Base-by-base conservation (phyloP, 2,797 vertebrate species). In the Enteromius radiatus region DNA sequence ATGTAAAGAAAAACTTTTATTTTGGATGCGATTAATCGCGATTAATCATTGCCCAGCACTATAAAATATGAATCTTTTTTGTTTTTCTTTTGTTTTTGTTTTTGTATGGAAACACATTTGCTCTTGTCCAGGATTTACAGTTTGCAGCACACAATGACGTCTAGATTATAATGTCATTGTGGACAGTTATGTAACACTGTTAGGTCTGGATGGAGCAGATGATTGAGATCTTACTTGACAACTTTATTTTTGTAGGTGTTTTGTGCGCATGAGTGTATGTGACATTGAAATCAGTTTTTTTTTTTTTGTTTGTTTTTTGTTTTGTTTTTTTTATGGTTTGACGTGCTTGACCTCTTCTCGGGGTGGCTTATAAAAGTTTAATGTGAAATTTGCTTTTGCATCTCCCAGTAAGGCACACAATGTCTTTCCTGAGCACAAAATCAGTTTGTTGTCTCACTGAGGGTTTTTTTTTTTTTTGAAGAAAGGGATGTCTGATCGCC, bases 161-260 rank as follows among this genome's bases (percentile, higher is more conserved):
- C 67, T 68, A 31, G 36, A 54, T 26, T 54, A 45, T 14, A 67
- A 78, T 52, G 63, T 26, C 8, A 5, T 36, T 38, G 31, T 78
- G 8, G 31, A 11, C 77, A 19, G 77, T 54, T 78, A 68, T 41
- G 64, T 41, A 78, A 78, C 64, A 12, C 3, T 68, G 47, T 78
- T 64, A 52, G 14, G 26, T 76, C 36, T 76, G 61, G 36, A 61
- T 36, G 61, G 28, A 64, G 61, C 43, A 49, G 28, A 47, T 81
- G 79, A 74, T 67, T 63, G 68, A 81, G 68, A 64, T 75, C 49
- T 59, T 5, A 15, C 36, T 41, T 69, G 54, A 70, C 59, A 23
- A 74, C 80, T 67, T 75, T 63, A 81, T 65, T 54, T 67, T 68
- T 79, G 15, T 76, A 61, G 54, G 36, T 41, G 54, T 41, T 61